Evolutionary conservation across 2,888 invertebrate species (phyloP).

Genomic region (Epistrophella euchroma): DNA sequence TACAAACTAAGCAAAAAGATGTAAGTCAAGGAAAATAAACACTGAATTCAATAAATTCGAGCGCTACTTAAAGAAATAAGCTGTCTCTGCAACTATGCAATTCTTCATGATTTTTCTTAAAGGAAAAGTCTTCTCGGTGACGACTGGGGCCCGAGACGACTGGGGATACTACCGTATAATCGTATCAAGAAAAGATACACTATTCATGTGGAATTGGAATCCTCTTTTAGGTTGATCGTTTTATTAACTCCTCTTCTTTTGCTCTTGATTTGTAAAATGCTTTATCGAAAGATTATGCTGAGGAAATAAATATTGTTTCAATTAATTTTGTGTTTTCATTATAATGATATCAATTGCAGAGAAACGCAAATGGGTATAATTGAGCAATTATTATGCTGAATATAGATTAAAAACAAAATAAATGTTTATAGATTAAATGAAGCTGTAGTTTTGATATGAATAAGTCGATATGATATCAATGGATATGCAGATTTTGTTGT

Average conservation of each 20-base stretch:
- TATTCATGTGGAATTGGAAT: background rate
- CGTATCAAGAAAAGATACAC: background rate
- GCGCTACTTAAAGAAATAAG: background rate
- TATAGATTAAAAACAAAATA: background rate
- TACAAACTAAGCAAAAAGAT: background rate
- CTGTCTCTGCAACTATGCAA: background rate
- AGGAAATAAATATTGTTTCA: background rate
- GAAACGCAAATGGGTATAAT: background rate
- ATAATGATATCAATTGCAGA: slow-evolving; percentile 19
- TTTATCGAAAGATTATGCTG: slow-evolving; percentile 1
- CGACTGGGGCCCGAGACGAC: background rate
- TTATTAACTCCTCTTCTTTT: background rate
- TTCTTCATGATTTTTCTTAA: background rate
- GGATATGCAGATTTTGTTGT: background rate
- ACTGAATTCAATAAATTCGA: background rate
- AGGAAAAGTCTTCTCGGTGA: background rate
- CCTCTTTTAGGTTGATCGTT: background rate
- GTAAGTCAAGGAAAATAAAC: background rate
- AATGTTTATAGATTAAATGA: background rate
- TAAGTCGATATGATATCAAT: background rate
- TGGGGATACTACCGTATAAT: background rate
- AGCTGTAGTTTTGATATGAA: background rate
- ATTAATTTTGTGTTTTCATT: slow-evolving; percentile 15
- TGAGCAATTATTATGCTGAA: background rate
- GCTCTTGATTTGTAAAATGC: background rate